Conservation (phyloP, 2,797 vertebrate genomes). For the Mycteria americana region DNA sequence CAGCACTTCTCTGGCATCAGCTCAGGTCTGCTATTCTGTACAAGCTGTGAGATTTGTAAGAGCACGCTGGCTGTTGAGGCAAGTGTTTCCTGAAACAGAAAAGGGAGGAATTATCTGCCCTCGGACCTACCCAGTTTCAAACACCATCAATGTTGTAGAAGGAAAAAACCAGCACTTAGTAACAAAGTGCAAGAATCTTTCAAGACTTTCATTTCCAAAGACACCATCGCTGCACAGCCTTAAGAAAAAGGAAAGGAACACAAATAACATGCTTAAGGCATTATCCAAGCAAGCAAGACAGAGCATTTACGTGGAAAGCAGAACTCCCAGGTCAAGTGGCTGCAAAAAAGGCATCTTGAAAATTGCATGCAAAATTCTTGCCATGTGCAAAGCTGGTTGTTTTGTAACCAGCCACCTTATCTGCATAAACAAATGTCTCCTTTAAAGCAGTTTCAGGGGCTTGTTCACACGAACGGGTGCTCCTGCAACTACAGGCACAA, state of each 20-base stretch:
- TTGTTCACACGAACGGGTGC: background rate
- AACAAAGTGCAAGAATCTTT: background rate
- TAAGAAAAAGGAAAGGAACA: background rate
- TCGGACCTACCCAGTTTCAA: background rate
- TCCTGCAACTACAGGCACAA: background rate
- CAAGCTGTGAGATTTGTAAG: background rate
- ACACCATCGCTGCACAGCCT: background rate
- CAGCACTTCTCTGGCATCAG: background rate
- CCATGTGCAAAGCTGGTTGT: accelerated
- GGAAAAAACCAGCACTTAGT: background rate
- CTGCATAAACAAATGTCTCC: background rate
- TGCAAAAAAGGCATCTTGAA: background rate
- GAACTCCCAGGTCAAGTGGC: background rate
- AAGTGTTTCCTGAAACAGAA: background rate
- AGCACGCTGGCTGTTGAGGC: background rate
- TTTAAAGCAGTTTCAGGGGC: background rate
- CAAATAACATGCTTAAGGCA: background rate
- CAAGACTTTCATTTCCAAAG: background rate
- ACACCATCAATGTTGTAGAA: background rate
- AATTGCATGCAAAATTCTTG: background rate
- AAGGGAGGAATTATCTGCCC: background rate
- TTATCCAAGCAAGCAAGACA: background rate
- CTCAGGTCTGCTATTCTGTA: background rate
- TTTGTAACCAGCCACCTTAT: background rate
- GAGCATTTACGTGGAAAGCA: background rate